Evolutionary conservation across 1,140 invertebrate genomes (phyloP), one percentile per base, ranked within the genome.

Genomic region (Leptestheria dahalacensis): DNA sequence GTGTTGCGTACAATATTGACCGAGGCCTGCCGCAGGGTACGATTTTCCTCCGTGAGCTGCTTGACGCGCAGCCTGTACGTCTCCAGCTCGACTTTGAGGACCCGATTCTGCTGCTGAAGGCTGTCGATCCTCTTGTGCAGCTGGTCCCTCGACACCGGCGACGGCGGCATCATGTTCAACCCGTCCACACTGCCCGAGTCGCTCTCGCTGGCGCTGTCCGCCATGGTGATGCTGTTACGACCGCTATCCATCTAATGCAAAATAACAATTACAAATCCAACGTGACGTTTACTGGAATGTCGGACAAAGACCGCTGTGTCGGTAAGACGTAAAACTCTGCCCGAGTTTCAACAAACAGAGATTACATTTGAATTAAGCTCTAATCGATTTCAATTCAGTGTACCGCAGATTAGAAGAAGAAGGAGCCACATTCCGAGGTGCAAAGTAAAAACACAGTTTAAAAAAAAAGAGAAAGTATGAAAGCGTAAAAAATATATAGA

Each of bases 1-100:
- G 25, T 48, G 51, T 61, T 21, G 51, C 21, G 20, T 53, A 97
- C 93, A 74, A 98, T 98, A 67, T 88, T 94, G 63, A 98, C 94
- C 68, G 92, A 97, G 55, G 91, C 91, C 74, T 94, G 88, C 63
- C 91, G 81, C 62, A 97, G 79, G 65, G 84, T 81, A 64, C 87
- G 82, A 73, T 97, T 97, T 74, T 98, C 93, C 73, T 97, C 93
- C 70, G 95, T 91, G 23, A 97, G 75, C 23, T 89, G 83, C 73
- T 97, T 97, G 33, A 96, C 91, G 67, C 91, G 81, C 47, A 96
- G 76, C 73, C 96, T 97, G 69, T 90, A 96, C 0, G 94, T 97
- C 68, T 97, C 94, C 61, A 97, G 72, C 73, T 97, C 94, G 21
- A 96, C 90, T 78, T 95, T 96, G 23, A 97, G 77, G 12, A 97